These are phyloP conservation scores for Myotis pilosus DNA, from an alignment of 2,797 vertebrate species.

Conservation along the genomic window DNA sequence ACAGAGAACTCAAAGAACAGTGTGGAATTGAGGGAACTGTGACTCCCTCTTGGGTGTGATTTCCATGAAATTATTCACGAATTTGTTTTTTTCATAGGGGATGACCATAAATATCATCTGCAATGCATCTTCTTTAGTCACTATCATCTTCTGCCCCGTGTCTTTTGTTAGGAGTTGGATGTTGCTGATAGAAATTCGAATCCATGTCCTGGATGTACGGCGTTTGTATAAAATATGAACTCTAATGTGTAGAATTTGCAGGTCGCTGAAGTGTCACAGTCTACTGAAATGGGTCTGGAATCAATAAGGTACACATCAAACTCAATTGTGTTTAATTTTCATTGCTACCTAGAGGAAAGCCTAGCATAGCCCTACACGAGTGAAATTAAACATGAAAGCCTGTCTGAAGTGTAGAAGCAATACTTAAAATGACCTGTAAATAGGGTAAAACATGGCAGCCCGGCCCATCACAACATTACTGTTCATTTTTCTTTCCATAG, in stretches of 20 bases:
- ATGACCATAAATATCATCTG: slow-evolving; percentile 49
- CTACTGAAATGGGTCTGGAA: slow-evolving; percentile 78
- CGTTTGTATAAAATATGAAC: slow-evolving; percentile 69
- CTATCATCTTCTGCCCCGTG: slow-evolving; percentile 40
- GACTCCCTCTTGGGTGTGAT: slow-evolving; percentile 47
- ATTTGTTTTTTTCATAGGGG: background rate
- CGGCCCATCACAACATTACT: slow-evolving; percentile 35
- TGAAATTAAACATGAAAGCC: slow-evolving; percentile 76
- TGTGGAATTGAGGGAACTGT: slow-evolving; percentile 21
- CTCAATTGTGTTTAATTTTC: slow-evolving; percentile 78
- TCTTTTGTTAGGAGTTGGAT: slow-evolving; percentile 34
- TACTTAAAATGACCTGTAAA: slow-evolving; percentile 71
- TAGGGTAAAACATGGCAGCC: slow-evolving; percentile 60
- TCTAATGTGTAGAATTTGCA: slow-evolving; percentile 74
- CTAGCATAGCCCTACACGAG: slow-evolving; percentile 45
- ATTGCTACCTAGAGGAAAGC: slow-evolving; percentile 76
- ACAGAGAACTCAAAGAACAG: slow-evolving; percentile 24
- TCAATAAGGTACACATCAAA: slow-evolving; percentile 79
- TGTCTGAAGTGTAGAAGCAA: slow-evolving; percentile 60
- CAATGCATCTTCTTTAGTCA: slow-evolving; percentile 28
- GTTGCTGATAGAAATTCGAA: slow-evolving; percentile 25
- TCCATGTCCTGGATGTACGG: background rate
- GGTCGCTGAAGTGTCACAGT: slow-evolving; percentile 76
- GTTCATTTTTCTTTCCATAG: slow-evolving; percentile 47
- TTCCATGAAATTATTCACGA: slow-evolving; percentile 37